phyloP scores from a whole-genome alignment of 2,113 vertebrate species.

The Dermatemys mawii region DNA sequence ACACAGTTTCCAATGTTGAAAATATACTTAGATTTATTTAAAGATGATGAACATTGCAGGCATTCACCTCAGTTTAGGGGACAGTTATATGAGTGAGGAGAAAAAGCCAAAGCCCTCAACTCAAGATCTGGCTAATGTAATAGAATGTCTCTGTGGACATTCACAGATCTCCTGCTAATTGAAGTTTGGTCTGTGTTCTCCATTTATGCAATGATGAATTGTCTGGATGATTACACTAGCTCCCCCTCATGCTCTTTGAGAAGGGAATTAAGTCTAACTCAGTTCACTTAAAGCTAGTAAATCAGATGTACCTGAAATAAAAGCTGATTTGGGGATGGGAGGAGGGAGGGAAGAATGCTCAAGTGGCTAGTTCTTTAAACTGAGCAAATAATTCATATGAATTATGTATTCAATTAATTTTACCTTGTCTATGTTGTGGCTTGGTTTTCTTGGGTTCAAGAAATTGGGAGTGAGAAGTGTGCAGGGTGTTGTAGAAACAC shows the following conservation, averaged over 20 bases:
- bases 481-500: not conserved
- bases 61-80: slow-evolving; percentile 5
- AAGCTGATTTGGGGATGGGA: not conserved
- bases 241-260: not conserved
- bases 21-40: slow-evolving; percentile 46
- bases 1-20: slow-evolving; percentile 37
- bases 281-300: not conserved
- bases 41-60: slow-evolving; percentile 36
- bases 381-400: not conserved
- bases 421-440: accelerated
- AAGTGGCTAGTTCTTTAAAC: not conserved
- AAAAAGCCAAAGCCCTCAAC: slow-evolving; percentile 10
- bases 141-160: slow-evolving; percentile 9
- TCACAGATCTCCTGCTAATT: slow-evolving; percentile 13
- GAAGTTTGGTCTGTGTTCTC: slow-evolving; percentile 46
- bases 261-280: not conserved
- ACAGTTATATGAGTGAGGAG: not conserved
- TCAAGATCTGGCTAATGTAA: slow-evolving; percentile 25
- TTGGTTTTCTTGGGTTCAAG: not conserved
- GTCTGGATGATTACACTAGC: not conserved
- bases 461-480: not conserved
- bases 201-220: slow-evolving; percentile 14
- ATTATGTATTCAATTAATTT: not conserved
- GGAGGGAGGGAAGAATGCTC: not conserved
- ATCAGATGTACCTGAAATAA: not conserved